Evolutionary conservation across 1,140 invertebrate genomes (phyloP).

Genomic region (Liolophura sinensis): DNA sequence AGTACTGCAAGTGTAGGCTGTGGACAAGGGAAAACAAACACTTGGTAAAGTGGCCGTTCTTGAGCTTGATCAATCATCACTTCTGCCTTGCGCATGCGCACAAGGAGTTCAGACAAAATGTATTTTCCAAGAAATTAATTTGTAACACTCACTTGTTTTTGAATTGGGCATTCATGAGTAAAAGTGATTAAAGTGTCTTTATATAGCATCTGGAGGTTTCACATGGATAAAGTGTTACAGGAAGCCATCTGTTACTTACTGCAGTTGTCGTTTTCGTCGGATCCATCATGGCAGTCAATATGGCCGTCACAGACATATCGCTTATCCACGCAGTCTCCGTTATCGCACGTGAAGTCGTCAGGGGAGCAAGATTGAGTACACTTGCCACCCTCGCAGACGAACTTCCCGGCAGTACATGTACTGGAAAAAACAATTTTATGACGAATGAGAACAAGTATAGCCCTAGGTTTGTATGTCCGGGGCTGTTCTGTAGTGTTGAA

Average conservation of each 20-base stretch:
- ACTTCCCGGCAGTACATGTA: slow-evolving; percentile 26
- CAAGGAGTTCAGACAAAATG: too few relatives aligned
- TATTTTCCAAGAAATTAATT: too few relatives aligned
- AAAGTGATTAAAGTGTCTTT: too few relatives aligned
- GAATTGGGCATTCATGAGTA: too few relatives aligned
- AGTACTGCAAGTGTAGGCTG: slow-evolving; percentile 14
- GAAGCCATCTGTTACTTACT: slow-evolving; percentile 3
- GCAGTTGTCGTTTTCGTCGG: slow-evolving; percentile 19
- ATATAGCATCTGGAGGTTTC: too few relatives aligned
- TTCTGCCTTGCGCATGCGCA: too few relatives aligned
- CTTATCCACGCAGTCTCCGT: slow-evolving; percentile 10
- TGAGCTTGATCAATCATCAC: too few relatives aligned
- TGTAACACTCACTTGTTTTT: too few relatives aligned
- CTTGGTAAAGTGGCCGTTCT: too few relatives aligned
- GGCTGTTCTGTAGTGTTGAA: too few relatives aligned
- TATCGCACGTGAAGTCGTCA: slow-evolving; percentile 7
- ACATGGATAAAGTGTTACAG: not conserved
- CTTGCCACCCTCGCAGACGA: slow-evolving; percentile 16
- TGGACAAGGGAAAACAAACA: too few relatives aligned
- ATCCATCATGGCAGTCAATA: slow-evolving; percentile 13
- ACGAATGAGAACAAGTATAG: not conserved
- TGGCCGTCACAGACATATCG: slow-evolving; percentile 10
- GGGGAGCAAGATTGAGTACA: slow-evolving; percentile 9
- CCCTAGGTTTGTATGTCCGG: too few relatives aligned
- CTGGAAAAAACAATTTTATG: slow-evolving; percentile 19